Evolutionary conservation across 2,888 invertebrate genomes (phyloP).

Genomic region (Aleiodes alternator): DNA sequence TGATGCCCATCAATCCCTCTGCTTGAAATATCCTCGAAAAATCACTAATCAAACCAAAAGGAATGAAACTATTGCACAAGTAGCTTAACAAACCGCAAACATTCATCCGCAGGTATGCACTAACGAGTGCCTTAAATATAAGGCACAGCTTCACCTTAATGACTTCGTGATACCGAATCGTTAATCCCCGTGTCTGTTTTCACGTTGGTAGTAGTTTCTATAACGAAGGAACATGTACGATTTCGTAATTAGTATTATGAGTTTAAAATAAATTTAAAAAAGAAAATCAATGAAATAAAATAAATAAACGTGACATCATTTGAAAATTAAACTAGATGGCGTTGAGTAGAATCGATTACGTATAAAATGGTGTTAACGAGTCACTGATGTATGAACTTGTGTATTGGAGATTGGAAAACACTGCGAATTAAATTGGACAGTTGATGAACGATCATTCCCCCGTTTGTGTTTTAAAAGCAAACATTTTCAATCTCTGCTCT

Average conservation of each 20-base stretch:
- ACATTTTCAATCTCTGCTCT: not conserved
- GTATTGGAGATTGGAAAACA: slow-evolving; percentile 8
- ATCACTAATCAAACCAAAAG: not conserved
- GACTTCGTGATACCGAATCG: slow-evolving; percentile 30
- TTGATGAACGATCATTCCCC: slow-evolving; percentile 8
- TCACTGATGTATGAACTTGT: slow-evolving; percentile 28
- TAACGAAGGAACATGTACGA: slow-evolving; percentile 44
- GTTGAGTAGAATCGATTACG: slow-evolving; percentile 17
- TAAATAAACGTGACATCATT: not conserved
- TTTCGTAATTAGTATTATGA: slow-evolving; percentile 28
- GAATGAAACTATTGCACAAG: not conserved
- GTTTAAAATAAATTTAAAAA: slow-evolving; percentile 3
- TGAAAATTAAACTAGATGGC: not conserved
- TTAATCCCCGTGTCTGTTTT: slow-evolving; percentile 33
- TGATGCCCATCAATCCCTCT: not conserved
- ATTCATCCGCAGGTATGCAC: slow-evolving; percentile 40
- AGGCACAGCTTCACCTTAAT: slow-evolving; percentile 44
- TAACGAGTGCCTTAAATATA: slow-evolving; percentile 49
- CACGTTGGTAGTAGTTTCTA: slow-evolving; percentile 41
- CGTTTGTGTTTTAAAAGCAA: not conserved
- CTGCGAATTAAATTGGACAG: slow-evolving; percentile 28
- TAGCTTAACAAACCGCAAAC: not conserved
- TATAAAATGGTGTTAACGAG: slow-evolving; percentile 21
- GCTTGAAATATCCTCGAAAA: not conserved
- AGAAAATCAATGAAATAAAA: not conserved